A percentile compares a stretch with the other conserved stretches of the same genome.
Evolutionary conservation across 2,888 invertebrate species (phyloP).

Genomic region (Spodoptera littoralis): DNA sequence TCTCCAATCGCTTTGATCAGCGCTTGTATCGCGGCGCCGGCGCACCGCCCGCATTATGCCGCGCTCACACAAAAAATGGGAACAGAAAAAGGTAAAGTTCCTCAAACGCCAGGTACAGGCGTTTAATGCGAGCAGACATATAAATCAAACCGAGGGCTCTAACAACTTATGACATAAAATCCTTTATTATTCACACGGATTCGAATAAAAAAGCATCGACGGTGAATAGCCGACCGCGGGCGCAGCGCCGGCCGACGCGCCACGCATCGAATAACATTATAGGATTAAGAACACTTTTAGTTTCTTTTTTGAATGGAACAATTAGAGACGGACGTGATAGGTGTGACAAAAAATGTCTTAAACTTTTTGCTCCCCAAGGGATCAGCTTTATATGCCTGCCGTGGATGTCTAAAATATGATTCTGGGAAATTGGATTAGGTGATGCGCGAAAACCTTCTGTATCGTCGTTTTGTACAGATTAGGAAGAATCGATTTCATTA

Average conservation of each 20-base stretch:
- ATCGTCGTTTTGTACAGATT: slow-evolving; percentile 37
- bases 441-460: slow-evolving; percentile 59
- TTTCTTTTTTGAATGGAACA: slow-evolving; percentile 78
- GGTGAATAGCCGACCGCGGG: slow-evolving; percentile 60
- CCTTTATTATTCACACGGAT: slow-evolving; percentile 82
- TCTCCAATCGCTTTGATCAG: slow-evolving; percentile 80
- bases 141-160: slow-evolving; percentile 80
- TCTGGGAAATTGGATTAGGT: slow-evolving; percentile 62
- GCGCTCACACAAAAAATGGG: slow-evolving; percentile 65
- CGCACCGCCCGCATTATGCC: slow-evolving; percentile 65
- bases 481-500: slow-evolving; percentile 32
- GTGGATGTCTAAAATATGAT: slow-evolving; percentile 53
- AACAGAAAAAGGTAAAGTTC: slow-evolving; percentile 67
- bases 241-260: slow-evolving; percentile 58
- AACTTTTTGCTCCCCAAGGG: slow-evolving; percentile 62
- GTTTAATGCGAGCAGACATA: slow-evolving; percentile 68
- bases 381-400: slow-evolving; percentile 42
- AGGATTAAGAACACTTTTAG: slow-evolving; percentile 80
- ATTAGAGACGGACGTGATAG: slow-evolving; percentile 80
- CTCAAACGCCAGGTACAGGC: slow-evolving; percentile 75
- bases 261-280: slow-evolving; percentile 79
- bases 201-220: slow-evolving; percentile 66
- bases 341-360: slow-evolving; percentile 77
- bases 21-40: slow-evolving; percentile 74
- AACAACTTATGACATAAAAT: slow-evolving; percentile 86